A percentile compares a stretch with the other conserved stretches of the same genome.
Evolutionary conservation across 2,113 vertebrate genomes (phyloP).

Genomic region (Cacatua alba): DNA sequence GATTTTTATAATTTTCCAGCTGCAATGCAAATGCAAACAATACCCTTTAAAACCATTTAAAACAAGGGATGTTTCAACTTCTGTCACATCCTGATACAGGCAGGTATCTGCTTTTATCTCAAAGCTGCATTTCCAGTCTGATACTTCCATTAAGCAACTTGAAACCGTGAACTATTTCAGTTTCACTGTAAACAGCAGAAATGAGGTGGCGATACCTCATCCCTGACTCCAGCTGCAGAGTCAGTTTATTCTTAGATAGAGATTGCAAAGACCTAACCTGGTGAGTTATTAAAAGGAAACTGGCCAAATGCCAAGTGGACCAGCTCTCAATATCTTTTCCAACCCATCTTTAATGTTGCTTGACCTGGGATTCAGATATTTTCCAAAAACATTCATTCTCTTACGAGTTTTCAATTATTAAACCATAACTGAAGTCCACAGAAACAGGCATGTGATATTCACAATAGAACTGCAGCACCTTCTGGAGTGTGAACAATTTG

Average conservation of each 20-base stretch:
- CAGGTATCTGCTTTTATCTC: background rate
- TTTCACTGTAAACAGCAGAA: background rate
- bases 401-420: background rate
- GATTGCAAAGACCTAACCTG: background rate
- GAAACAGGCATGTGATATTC: background rate
- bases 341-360: background rate
- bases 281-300: background rate
- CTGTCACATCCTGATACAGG: background rate
- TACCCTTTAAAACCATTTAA: background rate
- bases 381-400: background rate
- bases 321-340: background rate
- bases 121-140: background rate
- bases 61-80: background rate
- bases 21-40: background rate
- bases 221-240: background rate
- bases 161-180: background rate
- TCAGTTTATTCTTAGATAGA: background rate
- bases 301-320: background rate
- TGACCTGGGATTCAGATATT: background rate
- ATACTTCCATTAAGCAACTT: background rate
- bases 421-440: background rate
- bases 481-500: constrained; percentile 23
- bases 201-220: background rate
- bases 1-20: background rate
- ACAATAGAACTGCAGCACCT: background rate